Evolutionary conservation across 2,797 vertebrate genomes (phyloP).

Genomic region (Microctenopoma lineatum): DNA sequence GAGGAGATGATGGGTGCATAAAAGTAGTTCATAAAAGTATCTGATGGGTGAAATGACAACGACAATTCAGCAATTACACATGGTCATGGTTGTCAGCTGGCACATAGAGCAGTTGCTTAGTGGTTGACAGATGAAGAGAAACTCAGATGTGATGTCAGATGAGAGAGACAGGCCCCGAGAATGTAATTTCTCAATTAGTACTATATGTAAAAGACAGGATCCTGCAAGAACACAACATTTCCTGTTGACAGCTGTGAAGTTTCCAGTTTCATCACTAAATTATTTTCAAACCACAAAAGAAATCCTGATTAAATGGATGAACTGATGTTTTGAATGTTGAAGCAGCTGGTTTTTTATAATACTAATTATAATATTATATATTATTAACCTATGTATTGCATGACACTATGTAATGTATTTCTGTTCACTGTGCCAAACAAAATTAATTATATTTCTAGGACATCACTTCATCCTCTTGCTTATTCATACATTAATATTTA

Average conservation of each 20-base stretch:
- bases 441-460: not conserved
- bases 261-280: not conserved
- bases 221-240: not conserved
- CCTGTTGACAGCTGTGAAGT: not conserved
- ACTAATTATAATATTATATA: too few species aligned
- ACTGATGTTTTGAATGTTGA: not conserved
- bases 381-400: too few species aligned
- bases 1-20: not conserved
- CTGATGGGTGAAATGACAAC: constrained; percentile 42
- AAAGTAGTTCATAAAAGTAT: not conserved
- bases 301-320: not conserved
- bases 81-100: constrained; percentile 39
- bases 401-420: not conserved
- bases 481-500: not conserved
- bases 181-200: too few species aligned
- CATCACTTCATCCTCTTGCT: too few species aligned
- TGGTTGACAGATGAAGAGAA: constrained; percentile 12
- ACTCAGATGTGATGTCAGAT: not conserved
- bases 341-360: too few species aligned
- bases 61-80: constrained; percentile 8
- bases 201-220: not conserved
- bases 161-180: not conserved
- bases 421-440: not conserved
- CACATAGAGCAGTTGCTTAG: constrained; percentile 2
- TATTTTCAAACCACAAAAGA: not conserved